Conservation (phyloP, 37 sponge, comb jelly and placozoan species). For the Hexactinellida sp. region DNA sequence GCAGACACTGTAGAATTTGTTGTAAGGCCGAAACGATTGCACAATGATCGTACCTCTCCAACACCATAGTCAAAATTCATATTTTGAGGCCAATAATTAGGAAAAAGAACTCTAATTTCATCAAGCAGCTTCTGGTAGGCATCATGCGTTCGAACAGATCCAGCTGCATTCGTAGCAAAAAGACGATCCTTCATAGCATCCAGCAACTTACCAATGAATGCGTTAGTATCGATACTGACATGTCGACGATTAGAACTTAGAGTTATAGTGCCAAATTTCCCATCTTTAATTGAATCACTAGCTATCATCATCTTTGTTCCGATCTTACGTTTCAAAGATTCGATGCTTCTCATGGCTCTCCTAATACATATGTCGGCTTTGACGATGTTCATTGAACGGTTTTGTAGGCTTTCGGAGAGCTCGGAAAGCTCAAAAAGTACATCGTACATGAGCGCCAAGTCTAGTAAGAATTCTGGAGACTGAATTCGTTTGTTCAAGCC, state of each 20-base stretch:
- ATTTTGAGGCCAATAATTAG: not conserved
- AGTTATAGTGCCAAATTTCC: not conserved
- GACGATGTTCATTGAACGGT: not conserved
- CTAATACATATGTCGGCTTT: not conserved
- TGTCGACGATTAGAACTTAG: not conserved
- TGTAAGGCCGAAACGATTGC: not conserved
- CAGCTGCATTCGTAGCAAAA: slow-evolving; percentile 13
- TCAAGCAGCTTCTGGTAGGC: not conserved
- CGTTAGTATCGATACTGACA: not conserved
- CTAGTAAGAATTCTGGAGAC: not conserved
- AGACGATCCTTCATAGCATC: not conserved
- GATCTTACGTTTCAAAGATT: not conserved
- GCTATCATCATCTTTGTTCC: not conserved
- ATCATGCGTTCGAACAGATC: slow-evolving; percentile 15
- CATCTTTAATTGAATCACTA: not conserved
- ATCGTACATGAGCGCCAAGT: not conserved
- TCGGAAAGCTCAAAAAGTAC: not conserved
- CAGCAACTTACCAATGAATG: not conserved
- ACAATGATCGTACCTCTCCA: not conserved
- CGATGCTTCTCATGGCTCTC: not conserved
- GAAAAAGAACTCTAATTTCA: not conserved
- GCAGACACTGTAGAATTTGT: slow-evolving; percentile 11
- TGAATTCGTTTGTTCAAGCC: not conserved
- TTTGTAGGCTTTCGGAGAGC: not conserved
- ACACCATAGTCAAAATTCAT: not conserved